Percentiles rank a stretch among this genome's conserved stretches.
Evolutionary conservation across 2,888 invertebrate genomes (phyloP).

Genomic region (Phortica okadai): DNA sequence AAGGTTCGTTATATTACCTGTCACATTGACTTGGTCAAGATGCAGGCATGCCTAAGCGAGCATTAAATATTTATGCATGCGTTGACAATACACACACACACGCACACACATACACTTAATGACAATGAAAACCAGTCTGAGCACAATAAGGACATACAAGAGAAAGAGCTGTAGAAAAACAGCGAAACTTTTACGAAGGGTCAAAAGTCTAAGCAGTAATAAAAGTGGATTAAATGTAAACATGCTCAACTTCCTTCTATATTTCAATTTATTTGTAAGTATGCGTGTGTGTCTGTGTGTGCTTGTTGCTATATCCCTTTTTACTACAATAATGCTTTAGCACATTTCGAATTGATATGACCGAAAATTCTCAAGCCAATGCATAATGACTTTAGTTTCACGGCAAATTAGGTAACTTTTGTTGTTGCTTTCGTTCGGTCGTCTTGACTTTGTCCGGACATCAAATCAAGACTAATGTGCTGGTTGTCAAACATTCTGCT

Average conservation of each 20-base stretch:
- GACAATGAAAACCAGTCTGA: not conserved
- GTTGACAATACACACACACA: not conserved
- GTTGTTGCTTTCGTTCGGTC: not conserved
- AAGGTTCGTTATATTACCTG: conserved; percentile 1
- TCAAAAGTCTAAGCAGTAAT: conserved; percentile 48
- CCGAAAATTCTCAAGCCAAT: conserved; percentile 25
- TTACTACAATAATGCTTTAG: not conserved
- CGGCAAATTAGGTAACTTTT: conserved; percentile 24
- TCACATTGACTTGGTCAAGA: conserved; percentile 19
- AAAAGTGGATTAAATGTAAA: conserved; percentile 67
- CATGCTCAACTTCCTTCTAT: conserved; percentile 41
- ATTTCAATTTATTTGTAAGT: not conserved
- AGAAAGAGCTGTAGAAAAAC: not conserved
- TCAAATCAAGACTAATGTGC: not conserved
- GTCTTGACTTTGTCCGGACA: not conserved
- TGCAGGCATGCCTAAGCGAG: not conserved
- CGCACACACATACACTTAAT: not conserved
- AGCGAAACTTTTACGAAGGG: not conserved
- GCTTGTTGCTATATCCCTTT: not conserved
- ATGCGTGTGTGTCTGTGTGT: not conserved
- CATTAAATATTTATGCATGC: conserved; percentile 19
- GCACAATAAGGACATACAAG: not conserved
- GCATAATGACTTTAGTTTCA: conserved; percentile 29
- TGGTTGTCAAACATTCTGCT: not conserved
- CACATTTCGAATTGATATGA: conserved; percentile 1